Evolutionary conservation across 2,113 vertebrate genomes (phyloP), one percentile per base, ranked within the genome.

Genomic region (Zapus hudsonius): DNA sequence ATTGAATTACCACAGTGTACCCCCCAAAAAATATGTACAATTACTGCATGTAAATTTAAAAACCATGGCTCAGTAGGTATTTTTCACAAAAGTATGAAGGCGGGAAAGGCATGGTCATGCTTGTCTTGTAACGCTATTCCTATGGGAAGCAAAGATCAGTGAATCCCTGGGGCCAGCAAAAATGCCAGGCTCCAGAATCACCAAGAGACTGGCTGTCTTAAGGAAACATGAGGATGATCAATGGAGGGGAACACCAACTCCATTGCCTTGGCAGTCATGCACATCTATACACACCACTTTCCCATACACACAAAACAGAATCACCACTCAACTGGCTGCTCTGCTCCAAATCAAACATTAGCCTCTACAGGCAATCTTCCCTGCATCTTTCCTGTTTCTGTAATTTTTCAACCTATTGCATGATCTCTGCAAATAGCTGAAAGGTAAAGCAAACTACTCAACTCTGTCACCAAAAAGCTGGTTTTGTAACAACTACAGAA

Each of bases 361-460:
- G 36, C 12, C 70, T 38, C 67, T 78, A 47, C 74, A 64, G 9
- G 27, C 63, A 81, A 79, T 16, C 19, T 23, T 82, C 42, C 64
- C 44, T 33, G 25, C 84, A 81, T 69, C 36, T 42, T 86, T 31
- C 29, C 44, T 91, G 75, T 64, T 84, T 74, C 91, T 72, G 3
- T 61, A 84, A 44, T 64, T 80, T 92, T 75, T 66, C 40, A 78
- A 40, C 47, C 5, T 91, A 47, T 9, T 69, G 8, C 47, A 87
- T 20, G 40, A 90, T 44, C 93, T 82, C 59, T 93, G n/a, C 38
- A 90, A 9, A 84, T 7, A 92, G 38, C 5, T 67, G 33, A 82
- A 87, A 87, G 86, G 70, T 6, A 94, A 76, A 61, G 7, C 47
- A 79, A 91, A n/a, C 33, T 59, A 87, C 8, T 92, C 76, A 89